Evolutionary conservation across 2,888 invertebrate species (phyloP).

Genomic region (Nemoura dubitans): DNA sequence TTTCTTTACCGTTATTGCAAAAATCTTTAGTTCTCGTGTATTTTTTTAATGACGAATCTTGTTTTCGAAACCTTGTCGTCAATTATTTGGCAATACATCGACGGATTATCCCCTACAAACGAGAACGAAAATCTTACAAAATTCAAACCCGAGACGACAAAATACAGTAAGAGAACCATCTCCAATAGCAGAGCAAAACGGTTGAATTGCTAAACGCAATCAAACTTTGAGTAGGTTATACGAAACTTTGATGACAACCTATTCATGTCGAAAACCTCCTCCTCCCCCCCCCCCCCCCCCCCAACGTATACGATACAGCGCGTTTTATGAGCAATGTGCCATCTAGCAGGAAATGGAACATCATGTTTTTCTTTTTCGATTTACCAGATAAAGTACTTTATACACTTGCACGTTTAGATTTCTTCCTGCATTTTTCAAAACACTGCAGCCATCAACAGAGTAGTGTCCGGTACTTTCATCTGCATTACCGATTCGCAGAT

Average conservation of each 20-base stretch:
- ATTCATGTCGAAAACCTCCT: not conserved
- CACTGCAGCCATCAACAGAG: not conserved
- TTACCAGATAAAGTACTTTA: not conserved
- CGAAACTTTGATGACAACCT: not conserved
- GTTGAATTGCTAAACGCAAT: conserved; percentile 4
- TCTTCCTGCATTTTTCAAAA: not conserved
- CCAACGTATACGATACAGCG: not conserved
- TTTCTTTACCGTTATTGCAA: too few species aligned
- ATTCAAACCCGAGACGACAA: too few species aligned
- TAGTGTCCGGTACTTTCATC: too few species aligned
- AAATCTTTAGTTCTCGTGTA: too few species aligned
- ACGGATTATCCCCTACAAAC: too few species aligned
- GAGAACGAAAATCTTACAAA: too few species aligned
- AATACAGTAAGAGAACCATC: too few species aligned
- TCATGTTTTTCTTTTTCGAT: not conserved
- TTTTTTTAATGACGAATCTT: too few species aligned
- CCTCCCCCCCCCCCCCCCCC: not conserved
- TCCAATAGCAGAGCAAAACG: not conserved
- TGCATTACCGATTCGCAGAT: too few species aligned
- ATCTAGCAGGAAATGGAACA: not conserved
- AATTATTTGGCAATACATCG: too few species aligned
- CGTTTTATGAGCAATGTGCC: not conserved
- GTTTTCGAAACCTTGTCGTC: too few species aligned
- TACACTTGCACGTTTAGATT: not conserved
- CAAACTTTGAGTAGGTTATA: not conserved